Evolutionary conservation across 2,888 invertebrate genomes (phyloP).

Genomic region (Congeria kusceri): DNA sequence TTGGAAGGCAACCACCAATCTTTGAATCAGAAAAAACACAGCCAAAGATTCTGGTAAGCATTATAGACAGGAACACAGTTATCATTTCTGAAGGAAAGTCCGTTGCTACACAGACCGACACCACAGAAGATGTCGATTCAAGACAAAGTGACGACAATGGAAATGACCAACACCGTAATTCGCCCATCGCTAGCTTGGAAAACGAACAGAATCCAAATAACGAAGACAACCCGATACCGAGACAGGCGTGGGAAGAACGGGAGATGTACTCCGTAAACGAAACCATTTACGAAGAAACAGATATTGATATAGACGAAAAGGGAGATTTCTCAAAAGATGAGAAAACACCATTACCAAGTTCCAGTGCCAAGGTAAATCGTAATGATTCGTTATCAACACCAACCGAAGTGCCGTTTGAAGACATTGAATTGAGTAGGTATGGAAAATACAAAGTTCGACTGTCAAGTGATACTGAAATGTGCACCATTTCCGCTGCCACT

Average conservation of each 20-base stretch:
- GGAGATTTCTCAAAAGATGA: not conserved
- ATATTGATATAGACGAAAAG: conserved; percentile 12
- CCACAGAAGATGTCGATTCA: not conserved
- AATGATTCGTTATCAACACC: not conserved
- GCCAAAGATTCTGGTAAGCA: conserved; percentile 35
- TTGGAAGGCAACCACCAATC: not conserved
- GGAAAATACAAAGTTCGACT: conserved; percentile 57
- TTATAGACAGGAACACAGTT: conserved; percentile 32
- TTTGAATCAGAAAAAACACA: conserved; percentile 6
- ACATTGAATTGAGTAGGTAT: conserved; percentile 28
- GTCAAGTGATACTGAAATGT: conserved; percentile 40
- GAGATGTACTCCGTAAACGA: not conserved
- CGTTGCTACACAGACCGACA: conserved; percentile 31
- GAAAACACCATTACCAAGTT: conserved; percentile 7
- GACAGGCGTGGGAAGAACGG: not conserved
- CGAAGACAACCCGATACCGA: not conserved
- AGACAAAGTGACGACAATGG: not conserved
- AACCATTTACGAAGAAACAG: conserved; percentile 2
- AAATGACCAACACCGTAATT: not conserved
- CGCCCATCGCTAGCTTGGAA: not conserved
- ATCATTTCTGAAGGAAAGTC: conserved; percentile 37
- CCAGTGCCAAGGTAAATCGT: not conserved
- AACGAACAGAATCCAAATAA: not conserved
- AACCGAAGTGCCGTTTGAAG: conserved; percentile 22
- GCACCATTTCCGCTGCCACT: conserved; percentile 43